Percentiles rank a stretch among this genome's conserved stretches.
phyloP scores from a whole-genome alignment of 2,888 invertebrate genomes.

The Diaphora mendica region DNA sequence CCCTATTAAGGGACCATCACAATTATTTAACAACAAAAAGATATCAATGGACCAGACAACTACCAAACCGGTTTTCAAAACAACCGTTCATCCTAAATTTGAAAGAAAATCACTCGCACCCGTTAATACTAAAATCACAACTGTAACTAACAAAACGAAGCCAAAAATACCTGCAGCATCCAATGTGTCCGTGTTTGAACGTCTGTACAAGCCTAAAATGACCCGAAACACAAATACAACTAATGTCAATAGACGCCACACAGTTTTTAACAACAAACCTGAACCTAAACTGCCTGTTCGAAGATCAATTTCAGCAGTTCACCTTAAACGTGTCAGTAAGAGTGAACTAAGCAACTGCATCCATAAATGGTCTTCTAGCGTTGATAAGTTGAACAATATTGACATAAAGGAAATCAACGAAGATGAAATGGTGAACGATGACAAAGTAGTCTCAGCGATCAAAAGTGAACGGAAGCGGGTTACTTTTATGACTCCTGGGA shows the following conservation, averaged over 20 bases:
- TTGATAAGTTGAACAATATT: conserved; percentile 70
- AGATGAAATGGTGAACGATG: conserved; percentile 63
- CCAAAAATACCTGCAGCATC: conserved; percentile 29
- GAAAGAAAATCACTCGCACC: conserved; percentile 24
- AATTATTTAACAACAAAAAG: conserved; percentile 19
- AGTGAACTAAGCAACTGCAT: conserved; percentile 72
- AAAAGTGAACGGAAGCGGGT: conserved; percentile 80
- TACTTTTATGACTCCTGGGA: conserved; percentile 72
- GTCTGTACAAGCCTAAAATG: conserved; percentile 74
- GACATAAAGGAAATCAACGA: conserved; percentile 68
- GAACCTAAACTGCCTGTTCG: conserved; percentile 57
- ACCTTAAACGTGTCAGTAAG: conserved; percentile 75
- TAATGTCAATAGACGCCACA: conserved; percentile 63
- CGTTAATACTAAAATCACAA: conserved; percentile 51
- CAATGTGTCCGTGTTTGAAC: conserved; percentile 73
- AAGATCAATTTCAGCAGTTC: conserved; percentile 81
- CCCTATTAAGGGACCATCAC: background rate
- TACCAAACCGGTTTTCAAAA: conserved; percentile 16
- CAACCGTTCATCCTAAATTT: conserved; percentile 3
- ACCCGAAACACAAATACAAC: conserved; percentile 45
- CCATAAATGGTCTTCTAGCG: conserved; percentile 78
- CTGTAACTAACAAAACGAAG: conserved; percentile 43
- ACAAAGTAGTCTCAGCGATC: conserved; percentile 70
- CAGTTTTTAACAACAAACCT: conserved; percentile 58
- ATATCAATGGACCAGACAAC: conserved; percentile 8